Evolutionary conservation across 1,140 invertebrate species (phyloP), one percentile per base, ranked within the genome.

Genomic region (Aricia agestis): DNA sequence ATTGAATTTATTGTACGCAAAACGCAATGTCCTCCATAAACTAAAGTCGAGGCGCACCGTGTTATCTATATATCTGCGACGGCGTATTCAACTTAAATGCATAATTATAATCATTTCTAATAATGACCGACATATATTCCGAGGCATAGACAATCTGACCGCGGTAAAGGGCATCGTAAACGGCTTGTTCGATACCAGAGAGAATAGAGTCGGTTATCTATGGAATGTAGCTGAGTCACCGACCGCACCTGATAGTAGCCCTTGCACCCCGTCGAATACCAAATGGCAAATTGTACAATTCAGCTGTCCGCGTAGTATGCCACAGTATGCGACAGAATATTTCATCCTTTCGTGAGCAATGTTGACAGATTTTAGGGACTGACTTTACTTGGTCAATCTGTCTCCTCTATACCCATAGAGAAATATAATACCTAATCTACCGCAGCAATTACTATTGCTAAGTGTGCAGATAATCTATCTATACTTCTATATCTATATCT

Each of bases 161-260:
- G 81, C 78, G 57, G 74, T 82, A 83, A 83, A 83, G 81, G 81
- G 81, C 81, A 83, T 69, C 72, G 75, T 78, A 76, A 78, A 83
- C 77, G 79, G 77, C 77, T 71, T 79, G 77, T 75, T 78, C 76
- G 78, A 78, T 82, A 83, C 73, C 76, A 81, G 76, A 86, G 82
- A 86, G 84, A 84, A 87, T 89, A 89, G 87, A 89, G 84, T 79
- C 81, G 82, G 82, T 87, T 85, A 86, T 90, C 85, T 88, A 83
- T 80, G 87, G 87, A 87, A 90, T 90, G 79, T 70, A 76, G 74
- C 77, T 90, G 86, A 90, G 72, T 89, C 86, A 89, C 79, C 76
- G 83, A 84, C 86, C 86, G 87, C 87, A 87, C 87, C 87, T 88
- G 87, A 88, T 77, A 78, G 77, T 77, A 80, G 81, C 76, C 78